Evolutionary conservation across 2,888 invertebrate genomes (phyloP).

Genomic region (Chaitophorus viminalis): DNA sequence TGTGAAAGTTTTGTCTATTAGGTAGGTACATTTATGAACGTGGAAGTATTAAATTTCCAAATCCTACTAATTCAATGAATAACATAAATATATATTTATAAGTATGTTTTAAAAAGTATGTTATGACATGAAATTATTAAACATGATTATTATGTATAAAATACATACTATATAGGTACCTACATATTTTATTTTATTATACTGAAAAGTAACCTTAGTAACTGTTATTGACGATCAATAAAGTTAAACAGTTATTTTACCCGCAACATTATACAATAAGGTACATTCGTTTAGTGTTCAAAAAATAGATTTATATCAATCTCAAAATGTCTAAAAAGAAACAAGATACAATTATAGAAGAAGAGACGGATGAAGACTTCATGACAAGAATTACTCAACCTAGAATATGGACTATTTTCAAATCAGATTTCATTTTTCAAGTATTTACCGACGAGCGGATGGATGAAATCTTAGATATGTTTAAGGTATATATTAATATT

Average conservation of each 20-base stretch:
- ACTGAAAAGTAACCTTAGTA: slow-evolving; percentile 26
- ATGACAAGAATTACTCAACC: slow-evolving; percentile 53
- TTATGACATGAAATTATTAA: too few relatives aligned
- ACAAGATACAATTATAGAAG: slow-evolving; percentile 14
- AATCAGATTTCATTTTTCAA: slow-evolving; percentile 41
- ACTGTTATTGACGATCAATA: slow-evolving; percentile 21
- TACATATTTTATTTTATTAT: background rate
- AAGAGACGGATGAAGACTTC: slow-evolving; percentile 49
- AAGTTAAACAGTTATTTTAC: background rate
- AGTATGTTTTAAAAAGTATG: too few relatives aligned
- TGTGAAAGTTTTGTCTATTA: too few relatives aligned
- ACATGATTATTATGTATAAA: too few relatives aligned
- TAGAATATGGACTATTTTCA: slow-evolving; percentile 34
- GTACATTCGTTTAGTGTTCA: background rate
- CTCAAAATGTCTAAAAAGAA: slow-evolving; percentile 16
- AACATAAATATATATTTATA: too few relatives aligned
- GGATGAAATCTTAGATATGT: slow-evolving; percentile 45
- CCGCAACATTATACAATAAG: background rate
- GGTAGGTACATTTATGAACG: too few relatives aligned
- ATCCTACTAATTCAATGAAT: too few relatives aligned
- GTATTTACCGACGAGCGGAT: slow-evolving; percentile 39
- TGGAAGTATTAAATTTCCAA: too few relatives aligned
- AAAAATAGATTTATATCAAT: background rate
- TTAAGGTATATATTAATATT: slow-evolving; percentile 49
- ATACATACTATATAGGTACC: too few relatives aligned